Evolutionary conservation across 2,113 vertebrate species (phyloP).

Genomic region (Choloepus hoffmanni): DNA sequence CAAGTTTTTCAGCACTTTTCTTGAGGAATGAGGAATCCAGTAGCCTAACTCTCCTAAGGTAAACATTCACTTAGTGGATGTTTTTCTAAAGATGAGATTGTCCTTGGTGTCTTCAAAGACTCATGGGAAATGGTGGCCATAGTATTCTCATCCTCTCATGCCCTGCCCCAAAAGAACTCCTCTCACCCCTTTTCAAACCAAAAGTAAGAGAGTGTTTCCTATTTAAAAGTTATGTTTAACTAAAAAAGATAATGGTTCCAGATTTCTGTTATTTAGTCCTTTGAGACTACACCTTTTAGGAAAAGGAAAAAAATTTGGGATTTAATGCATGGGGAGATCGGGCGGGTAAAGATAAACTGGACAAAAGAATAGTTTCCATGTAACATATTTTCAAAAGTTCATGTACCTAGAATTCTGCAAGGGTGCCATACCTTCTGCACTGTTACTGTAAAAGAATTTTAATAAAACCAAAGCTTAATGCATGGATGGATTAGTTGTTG

Average conservation of each 20-base stretch:
- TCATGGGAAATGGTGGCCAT: neutral
- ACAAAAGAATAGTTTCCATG: neutral
- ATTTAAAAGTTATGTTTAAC: neutral
- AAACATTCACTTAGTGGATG: neutral
- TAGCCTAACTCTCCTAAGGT: neutral
- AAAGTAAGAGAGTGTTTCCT: neutral
- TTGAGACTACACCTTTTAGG: neutral
- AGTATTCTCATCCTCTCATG: neutral
- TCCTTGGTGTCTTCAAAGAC: neutral
- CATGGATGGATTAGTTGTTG: neutral
- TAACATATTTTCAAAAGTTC: neutral
- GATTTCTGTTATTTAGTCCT: neutral
- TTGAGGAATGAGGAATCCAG: constrained; percentile 55
- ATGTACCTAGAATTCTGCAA: neutral
- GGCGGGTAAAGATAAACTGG: neutral
- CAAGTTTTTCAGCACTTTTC: constrained; percentile 51
- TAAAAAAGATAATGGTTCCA: neutral
- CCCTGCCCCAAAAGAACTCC: neutral
- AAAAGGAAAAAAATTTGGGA: neutral
- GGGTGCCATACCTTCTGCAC: neutral
- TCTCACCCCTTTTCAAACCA: neutral
- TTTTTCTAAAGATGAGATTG: neutral
- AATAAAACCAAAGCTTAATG: neutral
- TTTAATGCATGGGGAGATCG: neutral
- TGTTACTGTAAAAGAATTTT: neutral